Conservation (phyloP, 1,140 invertebrate genomes). For the Saccostrea glomerata region DNA sequence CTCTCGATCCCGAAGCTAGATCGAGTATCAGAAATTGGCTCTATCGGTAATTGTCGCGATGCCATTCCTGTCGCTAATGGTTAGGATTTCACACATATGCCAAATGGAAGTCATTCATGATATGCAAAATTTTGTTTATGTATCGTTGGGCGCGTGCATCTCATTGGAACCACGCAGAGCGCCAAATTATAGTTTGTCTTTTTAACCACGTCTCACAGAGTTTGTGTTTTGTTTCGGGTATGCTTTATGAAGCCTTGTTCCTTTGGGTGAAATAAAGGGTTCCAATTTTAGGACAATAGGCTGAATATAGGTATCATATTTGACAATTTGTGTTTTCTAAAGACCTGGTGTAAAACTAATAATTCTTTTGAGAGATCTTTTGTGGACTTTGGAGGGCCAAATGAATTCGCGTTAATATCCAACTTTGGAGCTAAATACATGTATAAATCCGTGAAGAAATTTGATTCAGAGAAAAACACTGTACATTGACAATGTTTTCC, state of each 20-base stretch:
- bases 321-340: slow-evolving; percentile 15
- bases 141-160: slow-evolving; percentile 18
- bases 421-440: background rate
- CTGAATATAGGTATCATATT: slow-evolving; percentile 27
- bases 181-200: background rate
- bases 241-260: slow-evolving; percentile 30
- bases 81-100: slow-evolving; percentile 34
- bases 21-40: slow-evolving; percentile 29
- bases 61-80: slow-evolving; percentile 22
- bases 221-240: slow-evolving; percentile 12
- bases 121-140: slow-evolving; percentile 38
- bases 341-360: background rate
- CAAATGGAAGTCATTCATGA: slow-evolving; percentile 38
- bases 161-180: slow-evolving; percentile 13
- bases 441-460: background rate
- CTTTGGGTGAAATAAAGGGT: slow-evolving; percentile 6
- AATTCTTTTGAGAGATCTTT: slow-evolving; percentile 4
- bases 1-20: slow-evolving; percentile 22
- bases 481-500: too few species aligned
- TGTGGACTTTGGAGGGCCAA: background rate
- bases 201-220: background rate
- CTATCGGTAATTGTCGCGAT: slow-evolving; percentile 23
- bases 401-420: background rate
- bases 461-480: background rate
- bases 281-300: slow-evolving; percentile 27